Evolutionary conservation across 2,113 vertebrate species (phyloP).

Genomic region (Polypterus senegalus): DNA sequence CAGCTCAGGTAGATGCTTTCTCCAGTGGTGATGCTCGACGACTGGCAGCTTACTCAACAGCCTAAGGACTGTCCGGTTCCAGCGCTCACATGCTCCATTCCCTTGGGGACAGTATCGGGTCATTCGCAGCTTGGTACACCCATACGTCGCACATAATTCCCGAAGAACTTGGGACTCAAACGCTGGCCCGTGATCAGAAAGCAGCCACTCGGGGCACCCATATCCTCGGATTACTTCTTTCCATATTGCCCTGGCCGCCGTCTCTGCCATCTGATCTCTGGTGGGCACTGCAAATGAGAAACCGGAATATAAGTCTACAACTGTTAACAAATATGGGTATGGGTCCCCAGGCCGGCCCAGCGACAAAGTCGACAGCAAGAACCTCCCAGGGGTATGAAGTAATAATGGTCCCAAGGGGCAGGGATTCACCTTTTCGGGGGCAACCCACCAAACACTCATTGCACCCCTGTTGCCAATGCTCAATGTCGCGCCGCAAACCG

Average conservation of each 20-base stretch:
- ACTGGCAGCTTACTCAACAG: no score
- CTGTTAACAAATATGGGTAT: not conserved
- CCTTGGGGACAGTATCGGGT: not conserved
- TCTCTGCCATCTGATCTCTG: not conserved
- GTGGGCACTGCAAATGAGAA: not conserved
- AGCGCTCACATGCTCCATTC: not conserved
- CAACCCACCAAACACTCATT: not conserved
- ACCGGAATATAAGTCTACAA: no score
- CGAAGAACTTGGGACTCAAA: not conserved
- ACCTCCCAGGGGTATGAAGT: not conserved
- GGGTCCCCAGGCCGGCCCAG: not conserved
- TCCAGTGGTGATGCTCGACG: no score
- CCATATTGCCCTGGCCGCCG: no score
- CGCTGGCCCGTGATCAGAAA: not conserved
- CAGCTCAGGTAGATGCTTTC: no score
- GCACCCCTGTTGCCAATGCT: not conserved
- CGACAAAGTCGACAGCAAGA: not conserved
- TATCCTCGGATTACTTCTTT: no score
- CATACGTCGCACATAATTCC: no score
- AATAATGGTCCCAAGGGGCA: no score
- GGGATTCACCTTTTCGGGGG: no score
- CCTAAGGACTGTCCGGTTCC: not conserved
- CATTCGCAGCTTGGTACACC: not conserved
- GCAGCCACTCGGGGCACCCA: not conserved
- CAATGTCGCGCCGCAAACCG: not conserved